A percentile compares a stretch with the other conserved stretches of the same genome.
Evolutionary conservation across 2,113 vertebrate genomes (phyloP).

Genomic region (Xenotilapia longispinis): DNA sequence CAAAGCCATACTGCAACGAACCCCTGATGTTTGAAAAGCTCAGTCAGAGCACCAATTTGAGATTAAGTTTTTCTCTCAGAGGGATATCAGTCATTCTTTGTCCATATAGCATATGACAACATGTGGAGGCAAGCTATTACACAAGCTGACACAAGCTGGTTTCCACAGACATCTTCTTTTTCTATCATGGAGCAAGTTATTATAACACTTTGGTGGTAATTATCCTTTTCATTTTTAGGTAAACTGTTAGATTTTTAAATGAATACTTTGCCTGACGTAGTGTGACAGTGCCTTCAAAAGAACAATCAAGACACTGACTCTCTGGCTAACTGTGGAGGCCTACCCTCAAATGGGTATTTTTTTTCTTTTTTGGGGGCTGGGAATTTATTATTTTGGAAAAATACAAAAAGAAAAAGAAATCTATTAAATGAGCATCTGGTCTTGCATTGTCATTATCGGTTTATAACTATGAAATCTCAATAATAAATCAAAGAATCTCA

Average conservation of each 20-base stretch:
- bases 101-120: not conserved
- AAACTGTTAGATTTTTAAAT: not conserved
- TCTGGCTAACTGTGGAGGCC: not conserved
- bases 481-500: not conserved
- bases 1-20: not conserved
- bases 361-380: not conserved
- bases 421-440: not conserved
- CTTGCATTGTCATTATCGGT: not conserved
- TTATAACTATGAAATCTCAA: not conserved
- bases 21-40: not conserved
- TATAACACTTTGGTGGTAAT: not conserved
- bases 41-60: not conserved
- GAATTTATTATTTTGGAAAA: not conserved
- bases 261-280: not conserved
- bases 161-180: not conserved
- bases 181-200: not conserved
- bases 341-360: not conserved
- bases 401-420: not conserved
- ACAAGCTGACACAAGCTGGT: not conserved
- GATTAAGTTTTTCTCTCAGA: not conserved
- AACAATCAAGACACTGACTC: not conserved
- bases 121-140: not conserved
- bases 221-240: not conserved
- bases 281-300: not conserved
- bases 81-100: not conserved